phyloP scores from a whole-genome alignment of 2,797 vertebrate genomes.

The Sciaenops ocellatus region DNA sequence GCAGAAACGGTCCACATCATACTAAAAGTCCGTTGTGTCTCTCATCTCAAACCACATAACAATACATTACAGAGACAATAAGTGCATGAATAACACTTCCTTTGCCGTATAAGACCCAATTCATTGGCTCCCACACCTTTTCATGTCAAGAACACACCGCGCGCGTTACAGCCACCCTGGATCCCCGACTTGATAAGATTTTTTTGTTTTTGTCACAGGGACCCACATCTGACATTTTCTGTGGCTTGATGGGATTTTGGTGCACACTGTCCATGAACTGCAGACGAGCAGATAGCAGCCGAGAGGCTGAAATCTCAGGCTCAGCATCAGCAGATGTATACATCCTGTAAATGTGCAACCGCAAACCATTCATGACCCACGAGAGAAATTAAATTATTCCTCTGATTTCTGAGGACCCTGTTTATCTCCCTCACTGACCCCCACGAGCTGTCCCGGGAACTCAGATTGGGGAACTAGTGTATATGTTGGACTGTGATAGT shows the following conservation, averaged over 20 bases:
- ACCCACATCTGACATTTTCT: slow-evolving; percentile 61
- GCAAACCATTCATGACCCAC: slow-evolving; percentile 41
- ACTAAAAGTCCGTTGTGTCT: not conserved
- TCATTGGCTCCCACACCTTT: slow-evolving; percentile 38
- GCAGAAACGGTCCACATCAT: not conserved
- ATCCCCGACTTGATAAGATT: slow-evolving; percentile 48
- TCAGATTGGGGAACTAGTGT: slow-evolving; percentile 53
- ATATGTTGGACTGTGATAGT: slow-evolving; percentile 65
- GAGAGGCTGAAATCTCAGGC: slow-evolving; percentile 32
- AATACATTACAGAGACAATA: not conserved
- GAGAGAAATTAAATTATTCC: slow-evolving; percentile 64
- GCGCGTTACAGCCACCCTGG: slow-evolving; percentile 26
- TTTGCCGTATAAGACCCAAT: slow-evolving; percentile 1
- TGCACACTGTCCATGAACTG: slow-evolving; percentile 32
- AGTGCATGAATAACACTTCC: slow-evolving; percentile 19
- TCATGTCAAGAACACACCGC: slow-evolving; percentile 44
- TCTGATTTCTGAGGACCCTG: slow-evolving; percentile 57
- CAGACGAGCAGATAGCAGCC: slow-evolving; percentile 34
- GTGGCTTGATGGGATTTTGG: slow-evolving; percentile 45
- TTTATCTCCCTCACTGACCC: slow-evolving; percentile 62
- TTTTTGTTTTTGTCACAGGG: slow-evolving; percentile 41
- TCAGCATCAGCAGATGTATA: slow-evolving; percentile 37
- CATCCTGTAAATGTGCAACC: slow-evolving; percentile 61
- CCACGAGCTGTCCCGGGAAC: slow-evolving; percentile 56
- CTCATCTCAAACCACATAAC: not conserved